Evolutionary conservation across 2,888 invertebrate species (phyloP), one percentile per base, ranked within the genome.

Genomic region (Cryptophagus acutangulus): DNA sequence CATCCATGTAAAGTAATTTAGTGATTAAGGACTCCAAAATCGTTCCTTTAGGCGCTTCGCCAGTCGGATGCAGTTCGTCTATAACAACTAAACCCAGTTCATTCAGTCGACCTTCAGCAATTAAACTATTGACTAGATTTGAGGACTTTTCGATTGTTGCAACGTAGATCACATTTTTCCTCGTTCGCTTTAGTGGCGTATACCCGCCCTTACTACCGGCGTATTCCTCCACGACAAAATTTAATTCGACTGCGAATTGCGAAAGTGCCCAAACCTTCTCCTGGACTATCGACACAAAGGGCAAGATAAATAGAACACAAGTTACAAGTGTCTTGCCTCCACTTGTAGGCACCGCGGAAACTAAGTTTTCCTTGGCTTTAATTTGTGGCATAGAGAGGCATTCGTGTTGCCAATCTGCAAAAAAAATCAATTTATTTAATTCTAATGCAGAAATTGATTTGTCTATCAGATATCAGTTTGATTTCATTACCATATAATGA

Each of bases 291-390:
- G 96, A 89, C 9, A 97, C 92, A 74, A 87, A 97, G 0, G 97
- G 97, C 43, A 97, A 71, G 52, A 97, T 81, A 52, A 97, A 87
- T 14, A 97, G 69, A 8, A 82, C 90, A 76, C 94, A 96, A 0
- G 97, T 95, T 8, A 97, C 94, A 17, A 97, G 72, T 1, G 97
- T 97, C 73, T 97, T 97, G 1, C 96, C 97, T 1, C 96, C 96
- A 62, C 95, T 94, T 0, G 96, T 97, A 0, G 97, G 96, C 28
- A 96, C 68, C 0, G 92, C 89, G 62, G 95, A 92, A 44, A 97
- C 84, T 29, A 96, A 74, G 72, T 97, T 97, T 48, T 74, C 75
- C 26, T 84, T 77, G 8, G 78, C 68, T 42, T 74, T 71, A 15
- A 93, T 74, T 2, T 88, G 84, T n/a, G 80, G 75, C 24, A 92